Percentiles rank a stretch among this genome's conserved stretches.
Evolutionary conservation across 2,888 invertebrate species (phyloP).

Genomic region (Agrochola circellaris): DNA sequence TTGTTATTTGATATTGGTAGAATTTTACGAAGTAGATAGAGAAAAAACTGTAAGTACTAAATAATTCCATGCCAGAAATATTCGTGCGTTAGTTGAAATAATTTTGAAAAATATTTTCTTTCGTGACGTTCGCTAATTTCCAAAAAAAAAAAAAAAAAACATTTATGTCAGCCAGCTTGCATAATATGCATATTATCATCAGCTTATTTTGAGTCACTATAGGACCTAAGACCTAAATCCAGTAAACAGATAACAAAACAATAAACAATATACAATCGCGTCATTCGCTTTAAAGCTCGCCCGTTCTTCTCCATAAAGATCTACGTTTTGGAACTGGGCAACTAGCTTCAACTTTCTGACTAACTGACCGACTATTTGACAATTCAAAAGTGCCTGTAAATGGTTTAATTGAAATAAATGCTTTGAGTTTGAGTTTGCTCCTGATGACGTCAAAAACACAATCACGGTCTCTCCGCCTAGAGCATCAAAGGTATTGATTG

Average conservation of each 20-base stretch:
- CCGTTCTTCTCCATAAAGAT: too few species aligned
- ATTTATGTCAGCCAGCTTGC: background rate
- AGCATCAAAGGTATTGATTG: constrained; percentile 56
- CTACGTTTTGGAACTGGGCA: too few species aligned
- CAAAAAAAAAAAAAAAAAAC: too few species aligned
- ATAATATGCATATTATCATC: background rate
- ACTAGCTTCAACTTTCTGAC: too few species aligned
- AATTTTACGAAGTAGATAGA: background rate
- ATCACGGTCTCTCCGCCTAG: constrained; percentile 48
- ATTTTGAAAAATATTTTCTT: too few species aligned
- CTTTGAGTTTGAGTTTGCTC: too few species aligned
- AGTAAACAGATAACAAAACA: background rate
- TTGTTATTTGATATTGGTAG: background rate
- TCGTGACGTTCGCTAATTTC: too few species aligned
- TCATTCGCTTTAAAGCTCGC: background rate
- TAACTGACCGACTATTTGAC: too few species aligned
- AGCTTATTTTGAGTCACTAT: background rate
- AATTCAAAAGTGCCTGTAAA: too few species aligned
- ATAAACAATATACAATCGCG: background rate
- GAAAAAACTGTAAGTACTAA: too few species aligned
- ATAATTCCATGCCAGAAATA: background rate
- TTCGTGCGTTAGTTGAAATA: background rate
- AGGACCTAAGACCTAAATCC: background rate
- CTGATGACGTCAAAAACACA: constrained; percentile 21
- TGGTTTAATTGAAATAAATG: too few species aligned